A percentile compares a stretch with the other conserved stretches of the same genome.
Conservation (phyloP, 2,888 invertebrate species). For the Melinaea marsaeus region DNA sequence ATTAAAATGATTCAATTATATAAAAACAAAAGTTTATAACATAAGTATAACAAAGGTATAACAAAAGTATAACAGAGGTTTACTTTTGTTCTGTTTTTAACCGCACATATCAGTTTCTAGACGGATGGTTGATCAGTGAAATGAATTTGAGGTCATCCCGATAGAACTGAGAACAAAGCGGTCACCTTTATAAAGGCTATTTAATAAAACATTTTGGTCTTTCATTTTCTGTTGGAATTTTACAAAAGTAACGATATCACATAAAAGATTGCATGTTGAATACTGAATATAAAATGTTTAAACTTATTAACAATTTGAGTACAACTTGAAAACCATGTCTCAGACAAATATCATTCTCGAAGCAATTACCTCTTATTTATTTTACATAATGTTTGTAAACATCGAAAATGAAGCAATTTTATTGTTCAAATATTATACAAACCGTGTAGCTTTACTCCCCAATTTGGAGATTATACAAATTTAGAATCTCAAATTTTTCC, state of each 20-base stretch:
- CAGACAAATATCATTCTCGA: conserved; percentile 14
- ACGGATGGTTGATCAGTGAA: conserved; percentile 12
- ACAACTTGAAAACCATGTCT: neutral
- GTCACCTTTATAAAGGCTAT: too few relatives aligned
- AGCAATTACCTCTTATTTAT: conserved; percentile 16
- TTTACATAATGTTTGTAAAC: conserved; percentile 12
- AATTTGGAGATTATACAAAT: conserved; percentile 1
- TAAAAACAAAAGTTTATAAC: too few relatives aligned
- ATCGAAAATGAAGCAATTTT: conserved; percentile 14
- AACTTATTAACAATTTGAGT: too few relatives aligned
- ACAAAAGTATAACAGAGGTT: conserved; percentile 2
- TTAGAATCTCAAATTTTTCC: neutral
- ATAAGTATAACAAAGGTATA: neutral
- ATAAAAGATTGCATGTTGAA: neutral
- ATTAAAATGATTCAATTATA: too few relatives aligned
- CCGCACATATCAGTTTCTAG: conserved; percentile 14
- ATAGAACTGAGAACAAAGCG: neutral
- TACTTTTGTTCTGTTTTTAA: conserved; percentile 5
- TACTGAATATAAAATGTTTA: too few relatives aligned
- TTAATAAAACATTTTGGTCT: too few relatives aligned
- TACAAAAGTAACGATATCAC: neutral
- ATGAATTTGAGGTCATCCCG: conserved; percentile 7
- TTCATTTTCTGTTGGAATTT: too few relatives aligned
- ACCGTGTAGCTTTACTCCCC: conserved; percentile 9
- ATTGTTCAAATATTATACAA: conserved; percentile 21